Conservation (phyloP, 2,888 invertebrate species). For the Eueremaeus valkanovi region DNA sequence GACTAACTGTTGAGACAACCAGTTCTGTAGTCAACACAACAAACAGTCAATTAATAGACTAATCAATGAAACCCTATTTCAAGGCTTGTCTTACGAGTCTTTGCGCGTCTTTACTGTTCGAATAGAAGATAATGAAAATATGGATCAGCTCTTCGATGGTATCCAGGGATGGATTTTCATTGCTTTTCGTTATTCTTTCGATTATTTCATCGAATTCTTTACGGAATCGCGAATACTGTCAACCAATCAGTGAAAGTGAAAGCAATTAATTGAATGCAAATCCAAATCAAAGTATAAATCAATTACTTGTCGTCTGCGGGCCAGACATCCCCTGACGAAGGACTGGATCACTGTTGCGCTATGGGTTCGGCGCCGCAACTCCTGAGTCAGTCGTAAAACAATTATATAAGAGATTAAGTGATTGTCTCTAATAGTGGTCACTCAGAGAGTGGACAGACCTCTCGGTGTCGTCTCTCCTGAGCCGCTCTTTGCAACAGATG, state of each 20-base stretch:
- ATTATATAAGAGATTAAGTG: neutral
- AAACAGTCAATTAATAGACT: neutral
- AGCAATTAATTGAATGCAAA: neutral
- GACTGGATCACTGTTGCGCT: slow-evolving; percentile 79
- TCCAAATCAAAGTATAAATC: slow-evolving; percentile 5
- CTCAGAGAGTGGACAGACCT: slow-evolving; percentile 57
- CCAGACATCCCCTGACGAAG: slow-evolving; percentile 68
- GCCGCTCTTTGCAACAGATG: slow-evolving; percentile 73
- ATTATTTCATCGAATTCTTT: slow-evolving; percentile 62
- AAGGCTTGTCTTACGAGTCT: slow-evolving; percentile 59
- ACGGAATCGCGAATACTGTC: slow-evolving; percentile 60
- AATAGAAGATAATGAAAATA: slow-evolving; percentile 73
- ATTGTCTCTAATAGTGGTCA: too few species aligned
- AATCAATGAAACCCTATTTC: neutral
- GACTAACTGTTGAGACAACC: slow-evolving; percentile 49
- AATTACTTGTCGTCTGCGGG: slow-evolving; percentile 47
- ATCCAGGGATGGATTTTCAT: slow-evolving; percentile 54
- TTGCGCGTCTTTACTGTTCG: slow-evolving; percentile 62
- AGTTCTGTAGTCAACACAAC: slow-evolving; percentile 33
- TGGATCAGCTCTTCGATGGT: slow-evolving; percentile 61
- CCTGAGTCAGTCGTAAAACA: neutral
- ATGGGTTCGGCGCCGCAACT: slow-evolving; percentile 34
- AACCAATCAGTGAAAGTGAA: too few species aligned
- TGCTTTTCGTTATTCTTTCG: slow-evolving; percentile 42
- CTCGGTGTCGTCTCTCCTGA: slow-evolving; percentile 77